Evolutionary conservation across 1,140 invertebrate species (phyloP).

Genomic region (Mercenaria mercenaria): DNA sequence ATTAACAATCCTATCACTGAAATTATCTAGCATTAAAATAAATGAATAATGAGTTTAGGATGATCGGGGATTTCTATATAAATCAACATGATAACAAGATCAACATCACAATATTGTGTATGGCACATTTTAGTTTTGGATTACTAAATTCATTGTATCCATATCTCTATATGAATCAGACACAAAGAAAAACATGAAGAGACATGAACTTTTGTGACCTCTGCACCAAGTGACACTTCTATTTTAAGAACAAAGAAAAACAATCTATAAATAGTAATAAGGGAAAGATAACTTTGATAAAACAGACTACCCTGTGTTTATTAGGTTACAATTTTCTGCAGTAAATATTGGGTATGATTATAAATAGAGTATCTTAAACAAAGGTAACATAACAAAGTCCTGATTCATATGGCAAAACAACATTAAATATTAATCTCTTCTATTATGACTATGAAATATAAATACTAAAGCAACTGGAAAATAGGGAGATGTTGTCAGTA

Average conservation of each 20-base stretch:
- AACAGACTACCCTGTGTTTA: slow-evolving; percentile 54
- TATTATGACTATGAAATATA: slow-evolving; percentile 51
- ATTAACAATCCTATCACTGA: neutral
- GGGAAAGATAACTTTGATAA: slow-evolving; percentile 25
- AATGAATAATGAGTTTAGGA: slow-evolving; percentile 27
- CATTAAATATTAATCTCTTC: slow-evolving; percentile 61
- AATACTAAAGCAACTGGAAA: slow-evolving; percentile 16
- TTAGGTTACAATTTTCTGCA: slow-evolving; percentile 24
- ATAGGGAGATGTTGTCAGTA: neutral
- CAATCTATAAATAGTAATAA: slow-evolving; percentile 44
- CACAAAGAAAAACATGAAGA: slow-evolving; percentile 52
- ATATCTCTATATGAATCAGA: neutral
- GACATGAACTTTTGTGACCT: slow-evolving; percentile 62
- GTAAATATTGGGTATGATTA: slow-evolving; percentile 38
- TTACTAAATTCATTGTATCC: neutral
- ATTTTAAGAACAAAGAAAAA: slow-evolving; percentile 62
- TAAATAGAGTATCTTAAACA: slow-evolving; percentile 58
- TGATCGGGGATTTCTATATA: slow-evolving; percentile 31
- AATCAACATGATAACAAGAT: slow-evolving; percentile 11
- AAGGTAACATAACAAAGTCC: slow-evolving; percentile 48
- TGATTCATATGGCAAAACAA: slow-evolving; percentile 57
- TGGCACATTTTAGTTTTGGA: slow-evolving; percentile 38
- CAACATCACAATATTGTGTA: slow-evolving; percentile 31
- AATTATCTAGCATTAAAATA: slow-evolving; percentile 20
- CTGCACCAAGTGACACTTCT: slow-evolving; percentile 58